phyloP scores from a whole-genome alignment of 1,140 invertebrate genomes.

The Orussus abietinus region DNA sequence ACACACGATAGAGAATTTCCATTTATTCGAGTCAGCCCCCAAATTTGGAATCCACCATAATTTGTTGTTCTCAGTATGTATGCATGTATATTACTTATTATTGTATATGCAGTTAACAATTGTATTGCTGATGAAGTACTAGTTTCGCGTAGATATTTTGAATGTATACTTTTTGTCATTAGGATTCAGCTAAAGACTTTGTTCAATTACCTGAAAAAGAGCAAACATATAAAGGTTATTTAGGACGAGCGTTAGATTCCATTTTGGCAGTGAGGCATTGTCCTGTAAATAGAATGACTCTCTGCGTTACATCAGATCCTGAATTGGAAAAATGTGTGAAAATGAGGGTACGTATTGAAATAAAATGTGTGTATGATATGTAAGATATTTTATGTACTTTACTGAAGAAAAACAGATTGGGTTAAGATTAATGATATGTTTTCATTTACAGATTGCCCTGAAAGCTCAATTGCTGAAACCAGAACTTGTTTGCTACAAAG shows the following conservation, averaged over 20 bases:
- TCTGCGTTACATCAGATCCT: conserved; percentile 87
- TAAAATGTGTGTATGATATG: conserved; percentile 9
- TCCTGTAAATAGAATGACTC: conserved; percentile 71
- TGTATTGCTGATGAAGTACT: too few species aligned
- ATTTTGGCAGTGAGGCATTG: conserved; percentile 75
- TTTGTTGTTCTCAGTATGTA: conserved; percentile 64
- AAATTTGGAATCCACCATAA: conserved; percentile 65
- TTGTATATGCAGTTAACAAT: too few species aligned
- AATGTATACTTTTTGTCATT: conserved; percentile 8
- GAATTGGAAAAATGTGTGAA: conserved; percentile 91
- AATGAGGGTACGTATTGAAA: conserved; percentile 73
- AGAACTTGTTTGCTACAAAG: conserved; percentile 81
- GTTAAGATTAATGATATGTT: not conserved
- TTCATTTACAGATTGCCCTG: conserved; percentile 67
- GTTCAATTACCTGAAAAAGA: conserved; percentile 56
- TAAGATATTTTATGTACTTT: conserved; percentile 14
- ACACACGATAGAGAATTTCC: conserved; percentile 58
- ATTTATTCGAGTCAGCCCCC: conserved; percentile 67
- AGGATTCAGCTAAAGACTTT: conserved; percentile 70
- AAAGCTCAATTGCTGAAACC: conserved; percentile 86
- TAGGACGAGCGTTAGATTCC: conserved; percentile 61
- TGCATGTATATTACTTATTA: conserved; percentile 10
- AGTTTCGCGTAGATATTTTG: too few species aligned
- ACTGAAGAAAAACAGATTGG: conserved; percentile 26
- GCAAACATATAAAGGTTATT: conserved; percentile 62